phyloP scores from a whole-genome alignment of 2,113 vertebrate genomes.

The Cardinalis cardinalis region DNA sequence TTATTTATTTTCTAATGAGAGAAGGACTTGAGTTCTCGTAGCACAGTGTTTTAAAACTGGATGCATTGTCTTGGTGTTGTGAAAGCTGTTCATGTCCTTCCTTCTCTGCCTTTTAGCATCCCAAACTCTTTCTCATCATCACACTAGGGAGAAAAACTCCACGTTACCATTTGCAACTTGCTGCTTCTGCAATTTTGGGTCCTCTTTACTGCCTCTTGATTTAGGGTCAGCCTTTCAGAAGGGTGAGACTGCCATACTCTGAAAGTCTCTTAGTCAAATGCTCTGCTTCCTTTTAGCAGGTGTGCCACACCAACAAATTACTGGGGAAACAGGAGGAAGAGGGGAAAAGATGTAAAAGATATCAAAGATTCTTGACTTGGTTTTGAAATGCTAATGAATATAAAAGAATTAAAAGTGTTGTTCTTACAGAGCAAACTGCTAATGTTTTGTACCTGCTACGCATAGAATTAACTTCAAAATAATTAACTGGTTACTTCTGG shows the following conservation, averaged over 20 bases:
- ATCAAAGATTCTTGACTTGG: not conserved
- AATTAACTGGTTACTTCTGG: not conserved
- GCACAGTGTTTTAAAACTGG: not conserved
- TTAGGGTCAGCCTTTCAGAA: not conserved
- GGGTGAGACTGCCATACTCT: not conserved
- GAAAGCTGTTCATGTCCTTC: conserved; percentile 15
- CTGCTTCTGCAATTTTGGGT: not conserved
- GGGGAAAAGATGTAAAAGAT: not conserved
- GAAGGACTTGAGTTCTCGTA: not conserved
- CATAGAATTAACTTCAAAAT: not conserved
- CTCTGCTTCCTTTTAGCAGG: not conserved
- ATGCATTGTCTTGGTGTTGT: conserved; percentile 3
- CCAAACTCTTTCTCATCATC: not conserved
- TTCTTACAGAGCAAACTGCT: not conserved
- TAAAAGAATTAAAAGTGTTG: not conserved
- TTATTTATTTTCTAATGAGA: conserved; percentile 15
- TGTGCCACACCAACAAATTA: not conserved
- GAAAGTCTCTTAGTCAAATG: not conserved
- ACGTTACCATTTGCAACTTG: not conserved
- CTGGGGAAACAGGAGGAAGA: not conserved
- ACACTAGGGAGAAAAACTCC: not conserved
- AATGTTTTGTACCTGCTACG: not conserved
- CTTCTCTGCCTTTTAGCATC: conserved; percentile 1
- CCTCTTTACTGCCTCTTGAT: not conserved
- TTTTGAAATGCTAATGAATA: conserved; percentile 6